phyloP scores from a whole-genome alignment of 2,797 vertebrate genomes.

The Nothura maculosa region DNA sequence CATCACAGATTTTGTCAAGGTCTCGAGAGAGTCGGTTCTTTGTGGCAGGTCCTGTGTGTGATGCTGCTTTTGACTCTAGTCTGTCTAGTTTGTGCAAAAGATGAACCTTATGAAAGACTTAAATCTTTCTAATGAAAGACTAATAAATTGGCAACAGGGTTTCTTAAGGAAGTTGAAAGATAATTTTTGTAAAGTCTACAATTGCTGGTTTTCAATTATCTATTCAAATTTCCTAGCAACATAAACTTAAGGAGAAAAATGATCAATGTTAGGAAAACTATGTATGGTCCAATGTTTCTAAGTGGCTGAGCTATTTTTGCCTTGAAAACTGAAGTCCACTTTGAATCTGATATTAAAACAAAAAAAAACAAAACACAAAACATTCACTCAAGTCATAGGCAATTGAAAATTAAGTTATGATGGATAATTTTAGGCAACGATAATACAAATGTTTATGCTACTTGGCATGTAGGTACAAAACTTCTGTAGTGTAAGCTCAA shows the following conservation, averaged over 20 bases:
- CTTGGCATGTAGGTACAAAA: background rate
- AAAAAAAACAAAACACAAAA: background rate
- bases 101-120: background rate
- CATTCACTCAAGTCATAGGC: background rate
- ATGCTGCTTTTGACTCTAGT: background rate
- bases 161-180: background rate
- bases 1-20: rapidly evolving
- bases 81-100: background rate
- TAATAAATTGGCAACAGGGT: background rate
- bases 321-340: background rate
- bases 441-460: background rate
- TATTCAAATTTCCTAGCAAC: background rate
- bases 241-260: background rate
- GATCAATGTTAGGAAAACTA: background rate
- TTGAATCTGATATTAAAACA: background rate
- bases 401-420: background rate
- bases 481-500: background rate
- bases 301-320: background rate
- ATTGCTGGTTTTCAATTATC: background rate
- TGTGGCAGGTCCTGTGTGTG: background rate
- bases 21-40: background rate
- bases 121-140: background rate
- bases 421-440: background rate
- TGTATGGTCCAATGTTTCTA: background rate
- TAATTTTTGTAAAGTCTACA: background rate